Evolutionary conservation across 2,113 vertebrate species (phyloP), one percentile per base, ranked within the genome.

Genomic region (Rostratula benghalensis): DNA sequence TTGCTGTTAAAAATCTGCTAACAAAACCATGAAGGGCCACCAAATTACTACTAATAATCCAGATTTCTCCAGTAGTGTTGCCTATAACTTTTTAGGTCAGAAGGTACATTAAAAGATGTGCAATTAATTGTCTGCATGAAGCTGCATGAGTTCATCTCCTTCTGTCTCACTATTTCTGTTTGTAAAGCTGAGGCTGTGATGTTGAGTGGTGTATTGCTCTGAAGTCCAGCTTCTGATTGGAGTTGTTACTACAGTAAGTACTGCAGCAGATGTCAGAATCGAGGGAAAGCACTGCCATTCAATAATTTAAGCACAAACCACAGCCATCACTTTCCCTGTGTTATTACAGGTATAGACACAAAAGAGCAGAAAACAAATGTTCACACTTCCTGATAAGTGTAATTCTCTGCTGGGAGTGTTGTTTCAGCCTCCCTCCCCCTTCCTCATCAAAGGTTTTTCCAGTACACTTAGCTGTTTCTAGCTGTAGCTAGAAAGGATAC

Each of bases 401-500:
- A 94, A 92, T 87, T 51, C 73, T 87, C 79, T 81, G 61, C 76
- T 63, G 85, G 65, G 13, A 90, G 20, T 83, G 57, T 64, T 65
- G 41, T 31, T 45, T 61, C 60, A 61, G 35, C 19, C 39, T 25
- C 10, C 23, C 33, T 43, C 3, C 5, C 12, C 10, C 31, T 5
- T 5, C 16, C 10, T 28, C 7, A 3, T 20, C 63, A 92, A 95
- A 95, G 63, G 20, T 80, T 97, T 97, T 97, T 94, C 94, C 88
- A 97, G 95, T 96, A 95, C 97, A 95, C 74, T 90, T 81, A 86
- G 85, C 87, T 94, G 80, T 11, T 89, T 73, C 88, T 95, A 98
- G 94, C 93, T 97, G 97, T 86, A 86, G 96, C 91, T 97, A 94
- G 96, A 98, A 97, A 98, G 93, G 94, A 96, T 91, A 95, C 97